Evolutionary conservation across 2,113 vertebrate genomes (phyloP).

Genomic region (Microtus richardsoni): DNA sequence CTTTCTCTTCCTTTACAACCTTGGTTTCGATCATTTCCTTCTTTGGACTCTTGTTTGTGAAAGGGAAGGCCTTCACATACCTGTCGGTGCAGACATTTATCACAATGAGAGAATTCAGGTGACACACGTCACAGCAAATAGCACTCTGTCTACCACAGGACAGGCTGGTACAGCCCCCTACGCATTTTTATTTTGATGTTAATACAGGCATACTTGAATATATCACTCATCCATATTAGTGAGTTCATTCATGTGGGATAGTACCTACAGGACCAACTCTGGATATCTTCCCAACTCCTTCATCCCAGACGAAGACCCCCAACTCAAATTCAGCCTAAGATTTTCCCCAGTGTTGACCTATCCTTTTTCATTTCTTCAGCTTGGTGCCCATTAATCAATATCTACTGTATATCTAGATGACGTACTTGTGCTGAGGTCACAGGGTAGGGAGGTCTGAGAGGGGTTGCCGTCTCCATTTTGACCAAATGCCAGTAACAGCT

Average conservation of each 20-base stretch:
- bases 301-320: background rate
- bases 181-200: background rate
- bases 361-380: slow-evolving; percentile 31
- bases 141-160: background rate
- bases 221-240: background rate
- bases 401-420: background rate
- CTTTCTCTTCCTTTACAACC: slow-evolving; percentile 86
- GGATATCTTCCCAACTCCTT: background rate
- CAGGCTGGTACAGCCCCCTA: background rate
- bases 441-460: background rate
- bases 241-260: background rate
- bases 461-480: background rate
- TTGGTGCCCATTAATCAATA: background rate
- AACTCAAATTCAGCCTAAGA: background rate
- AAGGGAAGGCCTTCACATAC: slow-evolving; percentile 85
- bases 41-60: slow-evolving; percentile 84
- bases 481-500: background rate
- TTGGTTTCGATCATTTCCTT: slow-evolving; percentile 89
- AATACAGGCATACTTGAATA: background rate
- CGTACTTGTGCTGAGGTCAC: background rate
- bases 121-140: background rate
- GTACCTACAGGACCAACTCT: background rate
- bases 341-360: background rate
- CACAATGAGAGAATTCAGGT: background rate
- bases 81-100: slow-evolving; percentile 81